Conservation (phyloP, 2,797 vertebrate species). For the Chelonia mydas region DNA sequence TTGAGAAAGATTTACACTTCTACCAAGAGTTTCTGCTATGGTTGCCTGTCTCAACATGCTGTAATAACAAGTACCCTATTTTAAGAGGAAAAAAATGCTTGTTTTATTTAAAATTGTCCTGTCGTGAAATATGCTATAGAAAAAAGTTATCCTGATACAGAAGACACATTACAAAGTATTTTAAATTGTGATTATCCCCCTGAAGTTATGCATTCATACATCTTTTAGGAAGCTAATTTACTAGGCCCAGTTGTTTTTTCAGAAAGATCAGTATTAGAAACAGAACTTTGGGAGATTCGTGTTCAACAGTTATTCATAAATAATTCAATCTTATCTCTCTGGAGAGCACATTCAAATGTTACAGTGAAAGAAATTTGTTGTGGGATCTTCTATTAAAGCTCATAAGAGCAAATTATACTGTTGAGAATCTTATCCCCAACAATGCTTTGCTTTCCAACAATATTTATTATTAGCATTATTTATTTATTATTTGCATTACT, state of each 20-base stretch:
- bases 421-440: background rate
- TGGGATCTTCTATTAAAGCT: background rate
- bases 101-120: constrained; percentile 44
- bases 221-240: constrained; percentile 26
- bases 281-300: background rate
- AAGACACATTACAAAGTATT: constrained; percentile 58
- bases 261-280: background rate
- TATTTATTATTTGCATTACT: background rate
- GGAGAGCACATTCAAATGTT: constrained; percentile 2
- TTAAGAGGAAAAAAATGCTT: constrained; percentile 37
- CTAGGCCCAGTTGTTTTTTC: constrained; percentile 40
- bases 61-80: constrained; percentile 20
- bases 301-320: constrained; percentile 25
- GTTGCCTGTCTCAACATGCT: background rate
- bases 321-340: background rate
- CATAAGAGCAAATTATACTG: background rate
- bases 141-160: constrained; percentile 55
- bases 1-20: background rate
- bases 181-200: constrained; percentile 63
- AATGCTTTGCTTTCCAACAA: background rate
- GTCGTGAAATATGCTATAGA: constrained; percentile 26
- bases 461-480: background rate
- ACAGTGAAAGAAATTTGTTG: background rate
- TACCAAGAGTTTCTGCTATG: background rate
- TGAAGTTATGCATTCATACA: constrained; percentile 41